Conservation (phyloP, 2,888 invertebrate species). For the Meiosimyza decipiens region DNA sequence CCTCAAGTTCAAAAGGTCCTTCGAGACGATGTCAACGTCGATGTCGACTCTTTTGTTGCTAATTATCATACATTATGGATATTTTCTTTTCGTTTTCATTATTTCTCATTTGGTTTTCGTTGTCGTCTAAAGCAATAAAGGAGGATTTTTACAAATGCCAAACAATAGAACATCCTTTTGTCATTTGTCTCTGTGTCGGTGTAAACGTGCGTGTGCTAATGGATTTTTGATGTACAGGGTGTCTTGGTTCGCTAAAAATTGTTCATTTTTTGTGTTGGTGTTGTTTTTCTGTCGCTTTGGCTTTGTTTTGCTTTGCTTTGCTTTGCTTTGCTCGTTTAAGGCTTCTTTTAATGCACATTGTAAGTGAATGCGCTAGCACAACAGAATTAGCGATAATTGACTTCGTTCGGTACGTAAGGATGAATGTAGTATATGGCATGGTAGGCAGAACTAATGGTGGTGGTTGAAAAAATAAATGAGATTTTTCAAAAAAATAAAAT, state of each 20-base stretch:
- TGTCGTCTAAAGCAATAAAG: conserved; percentile 17
- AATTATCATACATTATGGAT: conserved; percentile 31
- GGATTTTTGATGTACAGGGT: conserved; percentile 31
- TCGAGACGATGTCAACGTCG: neutral
- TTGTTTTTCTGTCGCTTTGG: too few species aligned
- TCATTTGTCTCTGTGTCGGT: conserved; percentile 13
- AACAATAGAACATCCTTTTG: conserved; percentile 20
- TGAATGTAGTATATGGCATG: too few species aligned
- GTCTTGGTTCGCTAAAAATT: neutral
- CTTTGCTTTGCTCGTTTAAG: too few species aligned
- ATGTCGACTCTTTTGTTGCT: conserved; percentile 18
- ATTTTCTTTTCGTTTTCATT: conserved; percentile 6
- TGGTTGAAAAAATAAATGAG: too few species aligned
- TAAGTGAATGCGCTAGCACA: too few species aligned
- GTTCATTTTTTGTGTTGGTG: neutral
- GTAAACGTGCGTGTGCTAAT: conserved; percentile 17
- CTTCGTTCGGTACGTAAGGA: too few species aligned
- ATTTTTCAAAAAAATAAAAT: too few species aligned
- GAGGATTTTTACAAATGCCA: conserved; percentile 4
- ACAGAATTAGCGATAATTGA: too few species aligned
- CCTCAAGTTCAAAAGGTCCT: conserved; percentile 34
- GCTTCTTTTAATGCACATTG: too few species aligned
- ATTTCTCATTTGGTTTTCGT: neutral
- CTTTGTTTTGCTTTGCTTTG: too few species aligned
- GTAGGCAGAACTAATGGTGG: too few species aligned